A percentile compares a stretch with the other conserved stretches of the same genome.
Conservation (phyloP, 2,113 vertebrate species). For the Pseudois nayaur region DNA sequence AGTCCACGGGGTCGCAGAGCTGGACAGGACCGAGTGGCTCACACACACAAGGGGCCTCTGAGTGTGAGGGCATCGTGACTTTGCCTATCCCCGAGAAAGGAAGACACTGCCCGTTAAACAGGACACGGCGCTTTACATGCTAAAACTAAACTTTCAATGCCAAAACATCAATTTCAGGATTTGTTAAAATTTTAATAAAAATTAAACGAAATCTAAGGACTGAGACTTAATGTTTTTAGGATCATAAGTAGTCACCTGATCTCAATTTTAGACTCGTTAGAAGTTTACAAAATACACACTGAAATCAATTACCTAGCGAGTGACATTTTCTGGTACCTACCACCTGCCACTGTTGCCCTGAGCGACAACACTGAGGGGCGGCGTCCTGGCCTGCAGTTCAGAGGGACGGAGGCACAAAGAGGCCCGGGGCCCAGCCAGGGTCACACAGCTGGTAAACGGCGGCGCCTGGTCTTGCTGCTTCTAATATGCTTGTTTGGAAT, state of each 20-base stretch:
- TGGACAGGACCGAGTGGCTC: not conserved
- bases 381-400: not conserved
- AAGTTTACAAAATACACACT: not conserved
- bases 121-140: not conserved
- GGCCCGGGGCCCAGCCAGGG: not conserved
- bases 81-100: not conserved
- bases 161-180: not conserved
- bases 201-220: not conserved
- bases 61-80: not conserved
- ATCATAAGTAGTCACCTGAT: not conserved
- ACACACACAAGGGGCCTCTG: not conserved
- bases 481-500: not conserved
- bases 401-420: not conserved
- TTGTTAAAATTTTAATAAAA: not conserved
- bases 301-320: not conserved
- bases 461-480: not conserved
- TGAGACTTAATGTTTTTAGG: not conserved
- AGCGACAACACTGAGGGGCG: not conserved
- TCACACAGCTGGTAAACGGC: not conserved
- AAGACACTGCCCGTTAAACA: not conserved
- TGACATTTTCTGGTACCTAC: not conserved
- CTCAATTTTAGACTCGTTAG: not conserved
- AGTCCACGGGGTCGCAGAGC: fast-evolving
- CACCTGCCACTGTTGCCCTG: not conserved
- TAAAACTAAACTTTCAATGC: not conserved